These are phyloP conservation scores for Spilarctia lutea DNA, from an alignment of 2,888 invertebrate species.

Conservation along the genomic window DNA sequence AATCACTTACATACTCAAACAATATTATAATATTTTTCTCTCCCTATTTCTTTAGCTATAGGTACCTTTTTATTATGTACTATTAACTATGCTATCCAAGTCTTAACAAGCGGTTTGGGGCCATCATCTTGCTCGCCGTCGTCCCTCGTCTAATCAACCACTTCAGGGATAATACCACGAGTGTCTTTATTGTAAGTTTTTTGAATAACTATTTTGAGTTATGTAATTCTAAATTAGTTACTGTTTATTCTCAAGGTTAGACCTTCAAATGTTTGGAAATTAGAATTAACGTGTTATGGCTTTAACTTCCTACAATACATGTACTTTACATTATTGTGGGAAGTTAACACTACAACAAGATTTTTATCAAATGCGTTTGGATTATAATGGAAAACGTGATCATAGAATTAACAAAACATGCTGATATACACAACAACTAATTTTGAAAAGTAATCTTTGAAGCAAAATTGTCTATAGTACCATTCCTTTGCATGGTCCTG, in stretches of 20 bases:
- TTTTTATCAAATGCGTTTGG: slow-evolving; percentile 24
- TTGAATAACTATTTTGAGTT: not conserved
- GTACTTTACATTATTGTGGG: not conserved
- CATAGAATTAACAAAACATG: slow-evolving; percentile 14
- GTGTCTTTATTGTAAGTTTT: not conserved
- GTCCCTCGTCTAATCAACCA: no score
- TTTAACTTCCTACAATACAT: slow-evolving; percentile 18
- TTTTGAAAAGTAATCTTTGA: not conserved
- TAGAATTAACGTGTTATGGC: not conserved
- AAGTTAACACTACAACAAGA: slow-evolving; percentile 7
- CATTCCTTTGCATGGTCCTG: not conserved
- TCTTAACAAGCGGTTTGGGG: no score
- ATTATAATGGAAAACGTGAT: slow-evolving; percentile 8
- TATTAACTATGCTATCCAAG: no score
- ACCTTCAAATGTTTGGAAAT: slow-evolving; percentile 14
- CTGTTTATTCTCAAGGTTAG: slow-evolving; percentile 1
- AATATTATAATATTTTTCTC: no score
- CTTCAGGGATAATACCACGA: not conserved
- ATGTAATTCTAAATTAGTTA: not conserved
- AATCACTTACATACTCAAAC: no score
- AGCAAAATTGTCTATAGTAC: not conserved
- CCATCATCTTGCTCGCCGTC: no score
- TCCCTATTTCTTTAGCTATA: no score
- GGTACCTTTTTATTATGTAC: no score
- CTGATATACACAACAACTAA: not conserved